phyloP scores from a whole-genome alignment of 2,113 vertebrate species.

The Rhizomys pruinosus region DNA sequence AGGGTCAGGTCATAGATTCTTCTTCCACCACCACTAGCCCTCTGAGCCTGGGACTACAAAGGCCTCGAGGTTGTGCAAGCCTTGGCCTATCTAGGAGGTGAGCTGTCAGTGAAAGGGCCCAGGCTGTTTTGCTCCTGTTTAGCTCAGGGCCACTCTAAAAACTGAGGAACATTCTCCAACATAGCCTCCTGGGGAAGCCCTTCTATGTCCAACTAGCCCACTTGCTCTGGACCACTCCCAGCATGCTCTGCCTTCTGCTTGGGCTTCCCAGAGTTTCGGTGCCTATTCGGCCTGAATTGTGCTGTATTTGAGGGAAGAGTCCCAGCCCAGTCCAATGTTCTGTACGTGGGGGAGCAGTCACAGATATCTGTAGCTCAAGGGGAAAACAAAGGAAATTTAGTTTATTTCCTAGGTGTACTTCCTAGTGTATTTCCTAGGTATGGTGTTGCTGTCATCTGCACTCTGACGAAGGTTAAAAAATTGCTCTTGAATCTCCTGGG shows the following conservation, averaged over 20 bases:
- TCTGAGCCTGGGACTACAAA: background rate
- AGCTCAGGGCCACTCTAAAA: background rate
- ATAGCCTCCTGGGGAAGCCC: background rate
- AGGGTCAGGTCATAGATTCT: background rate
- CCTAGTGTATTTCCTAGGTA: background rate
- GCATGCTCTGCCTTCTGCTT: background rate
- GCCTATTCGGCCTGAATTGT: background rate
- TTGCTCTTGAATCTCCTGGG: background rate
- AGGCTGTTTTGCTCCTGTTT: accelerated
- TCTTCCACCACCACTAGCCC: no score
- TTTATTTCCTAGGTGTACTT: background rate
- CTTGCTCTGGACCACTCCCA: accelerated
- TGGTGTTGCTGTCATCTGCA: background rate
- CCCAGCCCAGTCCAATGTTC: no score
- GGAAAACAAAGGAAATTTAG: background rate
- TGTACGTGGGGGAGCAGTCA: background rate
- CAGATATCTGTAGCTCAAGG: background rate
- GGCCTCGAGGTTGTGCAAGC: accelerated
- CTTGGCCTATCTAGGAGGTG: background rate
- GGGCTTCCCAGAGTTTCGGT: background rate
- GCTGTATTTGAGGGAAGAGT: background rate
- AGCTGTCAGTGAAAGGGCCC: background rate
- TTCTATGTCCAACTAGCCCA: background rate
- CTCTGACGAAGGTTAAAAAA: constrained; percentile 22
- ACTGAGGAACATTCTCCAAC: background rate